Evolutionary conservation across 2,113 vertebrate species (phyloP).

Genomic region (Cichladusa arquata): DNA sequence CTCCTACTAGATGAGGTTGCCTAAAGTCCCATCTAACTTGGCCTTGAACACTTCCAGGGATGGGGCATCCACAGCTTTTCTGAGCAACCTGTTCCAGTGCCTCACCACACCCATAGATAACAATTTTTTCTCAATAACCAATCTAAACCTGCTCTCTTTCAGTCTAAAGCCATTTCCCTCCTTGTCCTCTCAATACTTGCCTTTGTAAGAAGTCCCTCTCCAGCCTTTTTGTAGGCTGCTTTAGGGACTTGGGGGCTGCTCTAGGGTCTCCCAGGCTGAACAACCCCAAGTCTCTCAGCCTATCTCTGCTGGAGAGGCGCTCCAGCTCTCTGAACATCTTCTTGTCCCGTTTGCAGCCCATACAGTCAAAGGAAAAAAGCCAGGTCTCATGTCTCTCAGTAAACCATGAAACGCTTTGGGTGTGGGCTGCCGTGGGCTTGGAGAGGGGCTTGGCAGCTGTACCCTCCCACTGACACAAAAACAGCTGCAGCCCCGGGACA

Average conservation of each 20-base stretch:
- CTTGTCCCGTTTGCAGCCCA: fast-evolving
- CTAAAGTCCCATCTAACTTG: not conserved
- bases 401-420: not conserved
- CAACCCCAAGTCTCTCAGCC: not conserved
- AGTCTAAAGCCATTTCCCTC: not conserved
- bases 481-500: not conserved
- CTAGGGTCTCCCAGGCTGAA: not conserved
- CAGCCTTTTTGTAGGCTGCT: not conserved
- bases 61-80: not conserved
- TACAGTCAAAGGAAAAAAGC: not conserved
- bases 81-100: not conserved
- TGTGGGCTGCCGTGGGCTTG: not conserved
- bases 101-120: not conserved
- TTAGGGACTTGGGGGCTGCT: not conserved
- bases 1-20: not conserved
- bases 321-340: not conserved
- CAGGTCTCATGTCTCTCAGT: fast-evolving
- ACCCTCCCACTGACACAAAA: fast-evolving
- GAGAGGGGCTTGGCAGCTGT: not conserved
- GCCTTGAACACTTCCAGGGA: not conserved
- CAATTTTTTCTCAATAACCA: not conserved
- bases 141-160: not conserved
- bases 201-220: not conserved
- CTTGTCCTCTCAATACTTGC: not conserved
- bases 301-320: not conserved